These are phyloP conservation scores for Piscicola geometra DNA, from an alignment of 2,888 invertebrate species.

Conservation along the genomic window DNA sequence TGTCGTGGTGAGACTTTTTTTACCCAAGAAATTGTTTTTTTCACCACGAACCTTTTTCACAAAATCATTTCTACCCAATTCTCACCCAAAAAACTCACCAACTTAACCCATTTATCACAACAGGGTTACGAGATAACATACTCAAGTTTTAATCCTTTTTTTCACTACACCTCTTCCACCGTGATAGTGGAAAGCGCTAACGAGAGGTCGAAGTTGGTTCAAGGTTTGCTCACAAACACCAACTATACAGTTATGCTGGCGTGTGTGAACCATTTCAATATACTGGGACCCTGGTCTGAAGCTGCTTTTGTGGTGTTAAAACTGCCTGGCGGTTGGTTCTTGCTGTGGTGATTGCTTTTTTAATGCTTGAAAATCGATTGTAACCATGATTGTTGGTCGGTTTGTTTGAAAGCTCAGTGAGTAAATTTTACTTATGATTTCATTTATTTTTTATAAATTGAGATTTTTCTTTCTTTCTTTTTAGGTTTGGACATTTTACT, in stretches of 20 bases:
- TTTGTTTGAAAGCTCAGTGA: no score
- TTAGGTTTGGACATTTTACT: conserved; percentile 19
- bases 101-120: no score
- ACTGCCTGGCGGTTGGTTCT: conserved; percentile 6
- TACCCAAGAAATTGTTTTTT: no score
- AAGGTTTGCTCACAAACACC: conserved; percentile 16
- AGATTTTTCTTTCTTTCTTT: neutral
- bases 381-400: no score
- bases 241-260: conserved; percentile 20
- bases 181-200: conserved; percentile 15
- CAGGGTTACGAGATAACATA: conserved; percentile 29
- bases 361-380: neutral
- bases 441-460: no score
- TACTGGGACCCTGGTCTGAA: neutral
- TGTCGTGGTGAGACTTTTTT: neutral
- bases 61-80: no score
- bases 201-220: conserved; percentile 1
- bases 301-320: conserved; percentile 1
- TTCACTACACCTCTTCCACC: conserved; percentile 19
- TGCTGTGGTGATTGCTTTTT: neutral
- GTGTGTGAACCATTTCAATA: neutral
- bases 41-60: no score
- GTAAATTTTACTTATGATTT: no score
- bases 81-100: no score
- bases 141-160: conserved; percentile 6